Conservation (phyloP, 2,888 invertebrate species). For the Sericinus montela region DNA sequence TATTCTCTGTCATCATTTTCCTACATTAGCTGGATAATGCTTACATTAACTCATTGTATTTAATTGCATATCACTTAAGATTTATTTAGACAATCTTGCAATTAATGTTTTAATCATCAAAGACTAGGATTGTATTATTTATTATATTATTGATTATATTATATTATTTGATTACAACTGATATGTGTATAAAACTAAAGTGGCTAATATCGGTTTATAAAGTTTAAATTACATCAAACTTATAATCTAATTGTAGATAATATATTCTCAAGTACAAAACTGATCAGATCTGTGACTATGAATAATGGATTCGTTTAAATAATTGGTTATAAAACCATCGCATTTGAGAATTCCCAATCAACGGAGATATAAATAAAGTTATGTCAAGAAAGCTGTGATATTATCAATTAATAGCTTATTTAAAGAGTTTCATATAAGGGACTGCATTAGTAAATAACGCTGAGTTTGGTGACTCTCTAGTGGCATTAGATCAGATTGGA, state of each 20-base stretch:
- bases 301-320: constrained; percentile 1
- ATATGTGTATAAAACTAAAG: constrained; percentile 49
- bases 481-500: background rate
- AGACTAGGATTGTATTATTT: too few species aligned
- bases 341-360: background rate
- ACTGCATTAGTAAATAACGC: background rate
- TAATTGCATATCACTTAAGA: constrained; percentile 61
- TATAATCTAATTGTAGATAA: constrained; percentile 26
- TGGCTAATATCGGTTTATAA: constrained; percentile 33
- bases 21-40: constrained; percentile 45
- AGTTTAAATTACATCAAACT: constrained; percentile 27
- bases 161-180: constrained; percentile 41
- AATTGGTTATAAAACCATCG: background rate
- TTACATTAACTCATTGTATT: constrained; percentile 69
- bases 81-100: constrained; percentile 68
- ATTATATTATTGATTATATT: too few species aligned
- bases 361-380: background rate
- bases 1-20: constrained; percentile 42
- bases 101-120: constrained; percentile 57
- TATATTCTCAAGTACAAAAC: constrained; percentile 26
- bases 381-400: background rate
- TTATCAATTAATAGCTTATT: background rate
- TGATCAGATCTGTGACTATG: constrained; percentile 1
- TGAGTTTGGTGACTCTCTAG: background rate
- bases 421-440: background rate